Base-by-base conservation (phyloP, 2,113 vertebrate species). In the Haliaeetus leucogaster region DNA sequence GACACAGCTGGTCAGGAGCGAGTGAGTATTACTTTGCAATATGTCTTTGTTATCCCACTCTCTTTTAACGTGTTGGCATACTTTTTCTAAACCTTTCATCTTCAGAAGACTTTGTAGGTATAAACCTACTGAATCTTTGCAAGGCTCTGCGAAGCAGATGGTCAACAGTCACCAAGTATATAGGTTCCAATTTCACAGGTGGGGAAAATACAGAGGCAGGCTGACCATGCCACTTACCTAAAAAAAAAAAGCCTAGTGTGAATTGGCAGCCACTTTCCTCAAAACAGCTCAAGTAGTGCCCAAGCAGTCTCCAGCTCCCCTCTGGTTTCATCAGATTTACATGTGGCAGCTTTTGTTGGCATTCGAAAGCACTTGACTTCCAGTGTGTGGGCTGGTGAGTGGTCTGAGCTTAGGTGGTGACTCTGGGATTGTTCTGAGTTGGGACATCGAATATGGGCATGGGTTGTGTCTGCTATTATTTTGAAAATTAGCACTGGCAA, bases 1-100 rank as follows among this genome's bases (percentile, higher is more conserved):
- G 99, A 99, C 96, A 99, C 99, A 16, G 99, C 99, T 55, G 99
- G 99, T 56, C 99, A 99, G 97, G 99, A 99, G 50, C 97, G 99
- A 97, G 99, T 99, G 96, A 98, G 99, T 98, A 56, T 38, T 13
- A 47, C 58, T 77, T 38, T 53, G 34, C 55, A 58, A 36, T 50
- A 34, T 18, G 14, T 74, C 78, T 95, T 82, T 68, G 10, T 80
- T 82, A 48, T n/a, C 38, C 50, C 1, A 0, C 1, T 70, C 56
- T 79, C 36, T 89, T 34, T 38, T 43, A 50, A 61, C 15, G 20
- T 23, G 6, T 50, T 72, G 56, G 15, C 3, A 1, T 47, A 25
- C 20, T 27, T 88, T 36, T 55, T 45, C 74, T 93, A 85, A 80
- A 38, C 43, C 8, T 92, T 92, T 86, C 11, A 3, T 66, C 78